Conservation (phyloP, 1,140 invertebrate genomes). For the Microplitis mediator region DNA sequence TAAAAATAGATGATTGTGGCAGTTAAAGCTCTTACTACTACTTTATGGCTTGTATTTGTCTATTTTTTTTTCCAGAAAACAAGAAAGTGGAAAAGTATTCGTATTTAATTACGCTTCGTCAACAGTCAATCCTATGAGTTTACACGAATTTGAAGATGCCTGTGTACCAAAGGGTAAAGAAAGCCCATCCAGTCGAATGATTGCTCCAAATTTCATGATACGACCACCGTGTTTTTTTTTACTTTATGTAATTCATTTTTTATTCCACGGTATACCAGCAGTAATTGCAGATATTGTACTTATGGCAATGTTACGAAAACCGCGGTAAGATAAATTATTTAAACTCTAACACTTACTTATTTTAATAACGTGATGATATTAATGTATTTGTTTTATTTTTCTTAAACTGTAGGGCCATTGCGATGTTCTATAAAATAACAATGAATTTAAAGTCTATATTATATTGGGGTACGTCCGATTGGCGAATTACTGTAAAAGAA, state of each 20-base stretch:
- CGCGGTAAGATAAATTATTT: slow-evolving; percentile 61
- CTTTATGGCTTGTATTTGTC: too few species aligned
- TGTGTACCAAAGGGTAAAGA: slow-evolving; percentile 60
- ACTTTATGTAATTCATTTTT: slow-evolving; percentile 41
- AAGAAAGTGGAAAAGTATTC: slow-evolving; percentile 35
- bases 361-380: too few species aligned
- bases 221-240: slow-evolving; percentile 41
- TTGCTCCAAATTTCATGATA: slow-evolving; percentile 30
- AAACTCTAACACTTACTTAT: too few species aligned
- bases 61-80: slow-evolving; percentile 32
- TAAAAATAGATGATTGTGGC: too few species aligned
- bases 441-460: slow-evolving; percentile 41
- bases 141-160: slow-evolving; percentile 63
- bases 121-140: slow-evolving; percentile 68
- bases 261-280: slow-evolving; percentile 69
- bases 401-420: not conserved
- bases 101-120: slow-evolving; percentile 76
- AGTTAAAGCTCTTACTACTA: too few species aligned
- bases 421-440: not conserved
- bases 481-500: slow-evolving; percentile 63
- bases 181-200: slow-evolving; percentile 4
- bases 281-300: slow-evolving; percentile 63
- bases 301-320: slow-evolving; percentile 64
- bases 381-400: not conserved
- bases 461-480: slow-evolving; percentile 63